Base-by-base conservation (phyloP, 2,113 vertebrate species). In the Thamnaconus septentrionalis region DNA sequence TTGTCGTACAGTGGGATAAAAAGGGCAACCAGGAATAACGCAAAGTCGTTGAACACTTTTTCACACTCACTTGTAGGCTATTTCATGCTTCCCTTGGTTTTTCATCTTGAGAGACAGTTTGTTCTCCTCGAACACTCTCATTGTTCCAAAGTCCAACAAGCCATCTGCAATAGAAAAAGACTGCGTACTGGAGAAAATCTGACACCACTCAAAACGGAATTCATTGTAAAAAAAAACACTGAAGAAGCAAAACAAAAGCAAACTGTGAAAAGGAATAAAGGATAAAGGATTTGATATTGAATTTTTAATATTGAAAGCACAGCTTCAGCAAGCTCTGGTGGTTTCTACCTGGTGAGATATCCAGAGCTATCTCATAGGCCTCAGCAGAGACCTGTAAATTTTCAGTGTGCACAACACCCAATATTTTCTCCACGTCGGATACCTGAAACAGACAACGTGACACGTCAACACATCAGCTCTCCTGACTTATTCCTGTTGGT, bases 11-110 rank as follows among this genome's bases (percentile, higher is more conserved):
- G 18, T 31, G 18, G 18, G 18, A 31, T 31, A 31, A 31, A 31
- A 31, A 31, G 18, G 2, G 18, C 18, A 31, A 31, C 18, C 18
- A 1, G 18, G 18, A 31, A 45, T 45, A 45, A 45, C 7, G 44
- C 44, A 45, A 45, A 5, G 5, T 45, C 7, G 3, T 45, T 45
- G 10, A 51, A 51, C 11, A 52, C 10, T 9, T 45, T 9, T 62
- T 64, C 3, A 55, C 59, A 84, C 91, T 88, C 80, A 98, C 97
- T 89, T 94, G 91, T 89, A 97, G 0, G 71, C 69, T 41, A 94
- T 92, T 74, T 96, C 89, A 0, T 95, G 94, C 88, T 94, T 91
- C 48, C 96, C 96, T 68, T 90, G 94, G 86, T 97, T 99, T 84
- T 92, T 95, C 79, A 99, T 46, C 31, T 62, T 92, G 53, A 98